Base-by-base conservation (phyloP, 2,888 invertebrate genomes). In the Tineola bisselliella region DNA sequence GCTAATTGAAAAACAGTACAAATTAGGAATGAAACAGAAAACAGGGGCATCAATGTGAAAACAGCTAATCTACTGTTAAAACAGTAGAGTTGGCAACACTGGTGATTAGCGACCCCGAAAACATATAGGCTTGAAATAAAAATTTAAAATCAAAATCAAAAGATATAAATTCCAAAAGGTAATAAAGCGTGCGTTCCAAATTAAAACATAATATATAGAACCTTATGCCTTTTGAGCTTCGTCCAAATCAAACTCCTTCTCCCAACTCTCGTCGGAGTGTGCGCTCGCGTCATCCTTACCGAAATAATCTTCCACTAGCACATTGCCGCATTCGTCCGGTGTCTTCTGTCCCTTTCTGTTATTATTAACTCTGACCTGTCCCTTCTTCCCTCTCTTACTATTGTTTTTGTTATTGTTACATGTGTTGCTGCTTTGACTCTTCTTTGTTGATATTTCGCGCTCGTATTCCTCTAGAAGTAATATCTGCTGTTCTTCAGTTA, bases 401-500 rank as follows among this genome's bases (percentile, higher is more conserved):
- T 63, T 68, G 74, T 74, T 63, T 74, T 64, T 64, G 63, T 65
- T 63, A 69, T 76, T 76, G 13, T 64, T 64, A 52, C 73, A 71
- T 1, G 72, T 68, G 0, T 74, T 71, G 10, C 74, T 73, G 67
- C 77, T 80, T 19, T 72, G 72, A 61, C 70, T 69, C 66, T 88
- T 88, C 64, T 88, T 86, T 18, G 75, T 73, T 0, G 82, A 71
- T 44, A 89, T 90, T 74, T 92, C 92, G 63, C 84, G 88, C 72
- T 92, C 92, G 72, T 92, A 92, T 70, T 91, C 90, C 69, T 91
- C 89, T 68, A 92, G 76, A 61, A 92, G 81, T 67, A 91, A 78
- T 4, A 84, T 91, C 73, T 92, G 92, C 69, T 92, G 90, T 76
- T 92, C 92, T 76, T 92, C 92, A 4, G 92, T 89, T 61, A 92